Percentiles rank a stretch among this genome's conserved stretches.
Evolutionary conservation across 2,888 invertebrate genomes (phyloP).

Genomic region (Pristionchus japonicus): DNA sequence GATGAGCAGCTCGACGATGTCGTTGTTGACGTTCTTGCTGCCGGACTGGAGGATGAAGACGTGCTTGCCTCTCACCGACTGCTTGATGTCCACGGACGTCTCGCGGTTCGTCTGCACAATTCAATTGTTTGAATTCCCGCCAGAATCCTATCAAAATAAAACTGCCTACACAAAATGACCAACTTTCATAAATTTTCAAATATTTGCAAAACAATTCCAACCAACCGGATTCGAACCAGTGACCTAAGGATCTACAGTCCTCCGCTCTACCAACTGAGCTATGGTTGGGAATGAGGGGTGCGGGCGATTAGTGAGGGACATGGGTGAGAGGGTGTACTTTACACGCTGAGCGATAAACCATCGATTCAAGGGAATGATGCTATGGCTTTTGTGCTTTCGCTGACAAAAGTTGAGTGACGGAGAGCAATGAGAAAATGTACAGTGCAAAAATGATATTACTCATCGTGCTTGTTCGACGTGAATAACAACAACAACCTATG

Average conservation of each 20-base stretch:
- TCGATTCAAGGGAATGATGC: background rate
- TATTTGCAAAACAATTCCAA: background rate
- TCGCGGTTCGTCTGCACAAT: slow-evolving; percentile 79
- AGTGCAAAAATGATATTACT: no score
- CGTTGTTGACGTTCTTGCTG: slow-evolving; percentile 97
- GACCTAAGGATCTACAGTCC: slow-evolving; percentile 42
- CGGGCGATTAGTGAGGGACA: background rate
- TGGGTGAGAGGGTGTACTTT: background rate
- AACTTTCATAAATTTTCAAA: background rate
- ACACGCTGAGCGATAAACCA: background rate
- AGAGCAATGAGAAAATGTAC: no score
- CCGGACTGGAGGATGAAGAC: slow-evolving; percentile 98
- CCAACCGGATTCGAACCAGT: slow-evolving; percentile 42
- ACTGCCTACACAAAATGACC: background rate
- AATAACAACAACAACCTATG: background rate
- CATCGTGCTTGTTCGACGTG: background rate
- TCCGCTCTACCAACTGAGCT: slow-evolving; percentile 39
- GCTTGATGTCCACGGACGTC: slow-evolving; percentile 96
- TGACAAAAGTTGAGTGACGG: background rate
- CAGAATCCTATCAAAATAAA: background rate
- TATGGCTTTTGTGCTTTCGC: background rate
- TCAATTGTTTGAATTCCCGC: background rate
- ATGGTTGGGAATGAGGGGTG: background rate
- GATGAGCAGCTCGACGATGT: slow-evolving; percentile 96
- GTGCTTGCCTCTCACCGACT: slow-evolving; percentile 97